Conservation (phyloP, 2,888 invertebrate species). For the Euclidia mi region DNA sequence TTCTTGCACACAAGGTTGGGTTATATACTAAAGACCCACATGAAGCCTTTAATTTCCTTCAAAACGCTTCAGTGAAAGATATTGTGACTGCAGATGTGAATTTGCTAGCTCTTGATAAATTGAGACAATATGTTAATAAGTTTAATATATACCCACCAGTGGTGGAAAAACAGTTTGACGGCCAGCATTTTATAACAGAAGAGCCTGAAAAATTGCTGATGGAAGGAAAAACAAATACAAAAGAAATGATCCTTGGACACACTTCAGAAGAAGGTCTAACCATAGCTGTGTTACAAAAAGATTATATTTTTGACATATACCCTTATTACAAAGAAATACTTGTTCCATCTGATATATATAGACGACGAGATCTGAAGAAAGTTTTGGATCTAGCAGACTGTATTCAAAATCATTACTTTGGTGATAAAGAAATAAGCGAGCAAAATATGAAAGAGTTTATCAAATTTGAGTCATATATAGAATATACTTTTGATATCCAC, state of each 20-base stretch:
- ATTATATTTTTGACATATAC: conserved; percentile 35
- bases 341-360: too few species aligned
- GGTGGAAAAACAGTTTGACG: conserved; percentile 53
- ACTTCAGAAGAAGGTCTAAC: conserved; percentile 91
- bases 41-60: conserved; percentile 55
- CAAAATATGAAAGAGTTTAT: conserved; percentile 42
- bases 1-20: conserved; percentile 56
- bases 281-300: too few species aligned
- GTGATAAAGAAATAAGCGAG: too few species aligned
- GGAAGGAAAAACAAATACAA: conserved; percentile 63
- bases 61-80: too few species aligned
- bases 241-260: conserved; percentile 92
- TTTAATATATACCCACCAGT: too few species aligned
- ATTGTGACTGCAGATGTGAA: too few species aligned
- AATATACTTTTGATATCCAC: conserved; percentile 38
- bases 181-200: conserved; percentile 48
- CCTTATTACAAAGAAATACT: conserved; percentile 40
- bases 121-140: conserved; percentile 10
- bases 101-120: too few species aligned
- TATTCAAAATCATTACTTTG: too few species aligned
- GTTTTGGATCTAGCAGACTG: too few species aligned
- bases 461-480: conserved; percentile 27
- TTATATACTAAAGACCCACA: conserved; percentile 49
- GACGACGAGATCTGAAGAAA: too few species aligned
- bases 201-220: conserved; percentile 38